Evolutionary conservation across 2,888 invertebrate genomes (phyloP).

Genomic region (Apamea monoglypha): DNA sequence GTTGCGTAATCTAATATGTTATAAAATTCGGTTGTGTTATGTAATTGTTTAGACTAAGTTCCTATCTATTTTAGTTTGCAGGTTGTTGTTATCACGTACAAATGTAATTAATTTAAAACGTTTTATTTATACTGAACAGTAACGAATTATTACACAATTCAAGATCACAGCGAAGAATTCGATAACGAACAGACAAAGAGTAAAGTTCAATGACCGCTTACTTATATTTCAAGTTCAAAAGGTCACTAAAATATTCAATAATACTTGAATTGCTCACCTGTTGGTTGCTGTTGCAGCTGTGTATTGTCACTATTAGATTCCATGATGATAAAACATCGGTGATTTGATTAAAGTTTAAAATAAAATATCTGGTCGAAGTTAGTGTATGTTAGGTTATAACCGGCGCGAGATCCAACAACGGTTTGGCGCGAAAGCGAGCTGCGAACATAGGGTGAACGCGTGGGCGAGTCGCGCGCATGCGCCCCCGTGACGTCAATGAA

Average conservation of each 20-base stretch:
- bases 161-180: constrained; percentile 40
- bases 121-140: constrained; percentile 21
- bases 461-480: constrained; percentile 84
- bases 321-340: constrained; percentile 72
- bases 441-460: constrained; percentile 74
- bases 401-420: constrained; percentile 80
- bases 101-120: constrained; percentile 3
- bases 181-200: constrained; percentile 61
- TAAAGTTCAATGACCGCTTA: constrained; percentile 76
- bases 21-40: neutral
- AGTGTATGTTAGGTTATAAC: constrained; percentile 79
- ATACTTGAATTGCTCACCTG: constrained; percentile 78
- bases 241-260: constrained; percentile 61
- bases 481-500: constrained; percentile 83
- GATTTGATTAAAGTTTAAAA: constrained; percentile 42
- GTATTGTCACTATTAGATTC: constrained; percentile 74
- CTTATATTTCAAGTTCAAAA: constrained; percentile 69
- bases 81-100: constrained; percentile 8
- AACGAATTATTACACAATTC: constrained; percentile 32
- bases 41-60: constrained; percentile 10
- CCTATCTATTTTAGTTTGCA: constrained; percentile 11
- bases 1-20: constrained; percentile 3
- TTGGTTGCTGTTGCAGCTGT: constrained; percentile 71
- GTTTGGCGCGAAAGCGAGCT: constrained; percentile 87
- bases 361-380: constrained; percentile 49